Conservation (phyloP, 1,140 invertebrate genomes). For the Drosophila watanabei region DNA sequence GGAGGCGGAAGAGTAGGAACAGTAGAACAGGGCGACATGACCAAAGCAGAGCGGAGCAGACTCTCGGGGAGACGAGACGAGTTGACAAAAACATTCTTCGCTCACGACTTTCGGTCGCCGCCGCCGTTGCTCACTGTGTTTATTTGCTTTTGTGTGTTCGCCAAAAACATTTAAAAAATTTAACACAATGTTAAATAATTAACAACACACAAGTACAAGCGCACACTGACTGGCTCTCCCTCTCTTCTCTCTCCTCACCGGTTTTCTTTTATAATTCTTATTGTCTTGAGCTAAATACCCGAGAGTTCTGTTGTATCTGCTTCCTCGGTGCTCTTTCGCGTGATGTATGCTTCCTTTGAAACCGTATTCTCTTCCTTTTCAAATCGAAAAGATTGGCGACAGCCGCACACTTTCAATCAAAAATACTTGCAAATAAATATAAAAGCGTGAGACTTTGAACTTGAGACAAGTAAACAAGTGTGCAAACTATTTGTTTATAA, state of each 20-base stretch:
- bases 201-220: constrained; percentile 64
- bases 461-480: constrained; percentile 11
- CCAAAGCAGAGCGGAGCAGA: constrained; percentile 6
- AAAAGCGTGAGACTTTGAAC: constrained; percentile 47
- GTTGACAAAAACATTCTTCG: constrained; percentile 66
- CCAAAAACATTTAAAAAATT: constrained; percentile 80
- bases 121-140: constrained; percentile 45
- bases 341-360: constrained; percentile 1
- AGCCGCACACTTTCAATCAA: constrained; percentile 31
- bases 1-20: not conserved
- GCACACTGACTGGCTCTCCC: not conserved
- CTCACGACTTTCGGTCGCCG: constrained; percentile 62
- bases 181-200: constrained; percentile 82
- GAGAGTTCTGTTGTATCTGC: constrained; percentile 3
- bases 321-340: constrained; percentile 26
- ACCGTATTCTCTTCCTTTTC: not conserved
- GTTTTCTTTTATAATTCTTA: constrained; percentile 28
- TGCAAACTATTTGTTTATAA: constrained; percentile 42
- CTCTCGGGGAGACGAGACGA: constrained; percentile 12
- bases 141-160: constrained; percentile 60
- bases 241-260: constrained; percentile 12
- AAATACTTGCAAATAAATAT: constrained; percentile 23
- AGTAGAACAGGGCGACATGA: not conserved
- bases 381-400: constrained; percentile 1
- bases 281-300: constrained; percentile 37